A percentile compares a stretch with the other conserved stretches of the same genome.
Conservation (phyloP, 2,113 vertebrate species). For the Brevimyrus niger region DNA sequence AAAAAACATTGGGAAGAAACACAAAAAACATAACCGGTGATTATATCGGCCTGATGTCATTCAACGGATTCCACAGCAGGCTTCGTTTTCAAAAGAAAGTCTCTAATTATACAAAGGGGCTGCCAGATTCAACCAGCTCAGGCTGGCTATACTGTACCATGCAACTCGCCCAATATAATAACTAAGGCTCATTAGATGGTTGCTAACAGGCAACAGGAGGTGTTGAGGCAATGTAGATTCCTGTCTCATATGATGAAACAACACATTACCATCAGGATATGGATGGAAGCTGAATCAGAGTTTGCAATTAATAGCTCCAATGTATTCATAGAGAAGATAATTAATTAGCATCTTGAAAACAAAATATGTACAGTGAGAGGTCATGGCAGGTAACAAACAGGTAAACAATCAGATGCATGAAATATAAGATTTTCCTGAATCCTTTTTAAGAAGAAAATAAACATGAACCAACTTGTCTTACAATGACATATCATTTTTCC, state of each 20-base stretch:
- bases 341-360: conserved; percentile 19
- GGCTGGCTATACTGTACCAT: conserved; percentile 27
- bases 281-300: background rate
- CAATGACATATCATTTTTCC: background rate
- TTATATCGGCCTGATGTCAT: conserved; percentile 19
- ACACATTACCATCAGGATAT: conserved; percentile 32
- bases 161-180: conserved; percentile 45
- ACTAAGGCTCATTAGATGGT: conserved; percentile 50
- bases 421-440: conserved; percentile 16
- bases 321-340: conserved; percentile 15
- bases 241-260: conserved; percentile 40
- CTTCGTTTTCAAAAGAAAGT: conserved; percentile 29
- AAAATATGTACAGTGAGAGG: conserved; percentile 19
- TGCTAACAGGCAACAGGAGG: conserved; percentile 35
- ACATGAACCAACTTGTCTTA: background rate
- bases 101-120: conserved; percentile 43
- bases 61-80: conserved; percentile 7
- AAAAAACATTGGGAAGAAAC: background rate
- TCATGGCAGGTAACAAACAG: background rate
- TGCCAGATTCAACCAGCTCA: conserved; percentile 31
- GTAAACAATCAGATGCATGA: conserved; percentile 24
- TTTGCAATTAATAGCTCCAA: conserved; percentile 43
- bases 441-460: background rate
- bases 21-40: background rate
- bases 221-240: conserved; percentile 40